Evolutionary conservation across 2,888 invertebrate genomes (phyloP), one percentile per base, ranked within the genome.

Genomic region (Syritta pipiens): DNA sequence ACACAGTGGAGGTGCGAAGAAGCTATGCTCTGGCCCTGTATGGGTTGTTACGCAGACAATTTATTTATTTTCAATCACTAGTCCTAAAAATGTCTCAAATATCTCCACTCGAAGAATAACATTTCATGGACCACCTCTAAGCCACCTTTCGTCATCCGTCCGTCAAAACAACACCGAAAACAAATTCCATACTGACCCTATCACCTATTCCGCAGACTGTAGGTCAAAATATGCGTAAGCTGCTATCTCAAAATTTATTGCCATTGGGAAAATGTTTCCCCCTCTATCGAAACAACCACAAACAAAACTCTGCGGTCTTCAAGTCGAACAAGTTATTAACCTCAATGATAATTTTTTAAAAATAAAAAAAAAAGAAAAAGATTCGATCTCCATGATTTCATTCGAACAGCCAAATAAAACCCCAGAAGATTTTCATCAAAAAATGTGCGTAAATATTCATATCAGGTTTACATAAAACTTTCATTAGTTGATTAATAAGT

Each of bases 401-500:
- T 24, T 46, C 26, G 14, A 20, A 28, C 24, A 4, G 9, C 5
- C 32, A 44, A 14, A 30, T 32, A 22, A 9, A 37, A 26, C n/a
- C n/a, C n/a, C n/a, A 1, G 3, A 22, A 44, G 7, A 32, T 40
- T 37, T 55, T 35, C 20, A 26, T 67, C 17, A 28, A 63, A 51
- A 42, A 65, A 17, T 14, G 40, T 51, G 53, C 49, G 60, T 74
- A 60, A 75, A 53, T 59, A 51, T 46, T 68, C 26, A 68, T 48
- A 68, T 75, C 74, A 53, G 53, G 67, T 68, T 75, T 68, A 35
- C 49, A 62, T 19, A 60, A 68, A 68, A 75, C 75, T 62, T 75
- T 75, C 75, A 68, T 75, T 62, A 55, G 68, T 62, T 68, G 75
- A 75, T 62, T 60, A 62, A 62, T 75, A 75, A 55, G 68, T 67